Evolutionary conservation across 2,113 vertebrate genomes (phyloP).

Genomic region (Elephas maximus): DNA sequence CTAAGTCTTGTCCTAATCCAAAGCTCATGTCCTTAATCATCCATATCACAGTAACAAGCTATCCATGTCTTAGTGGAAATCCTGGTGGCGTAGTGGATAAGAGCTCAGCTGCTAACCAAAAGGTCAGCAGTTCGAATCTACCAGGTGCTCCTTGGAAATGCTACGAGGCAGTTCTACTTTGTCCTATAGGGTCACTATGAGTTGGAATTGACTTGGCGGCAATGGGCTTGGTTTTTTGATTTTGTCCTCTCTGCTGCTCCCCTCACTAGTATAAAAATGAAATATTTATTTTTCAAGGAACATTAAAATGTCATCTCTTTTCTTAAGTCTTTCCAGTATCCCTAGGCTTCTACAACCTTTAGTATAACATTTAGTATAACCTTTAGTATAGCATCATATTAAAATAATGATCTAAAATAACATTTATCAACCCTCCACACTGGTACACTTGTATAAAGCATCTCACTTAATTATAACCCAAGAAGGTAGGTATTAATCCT

Average conservation of each 20-base stretch:
- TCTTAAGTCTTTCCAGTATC: background rate
- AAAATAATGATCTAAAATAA: background rate
- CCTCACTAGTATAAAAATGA: background rate
- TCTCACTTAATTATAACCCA: background rate
- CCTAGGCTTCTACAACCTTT: background rate
- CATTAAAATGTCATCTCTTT: background rate
- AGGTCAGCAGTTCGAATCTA: no score
- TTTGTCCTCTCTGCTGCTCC: background rate
- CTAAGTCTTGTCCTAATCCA: background rate
- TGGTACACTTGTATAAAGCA: background rate
- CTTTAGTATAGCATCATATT: background rate
- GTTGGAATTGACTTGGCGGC: no score
- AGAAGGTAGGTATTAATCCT: background rate
- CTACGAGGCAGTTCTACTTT: no score
- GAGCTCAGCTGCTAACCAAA: no score
- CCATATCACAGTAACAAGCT: background rate
- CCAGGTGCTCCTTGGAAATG: no score
- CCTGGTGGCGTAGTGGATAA: no score
- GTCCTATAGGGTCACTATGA: no score
- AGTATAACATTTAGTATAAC: background rate
- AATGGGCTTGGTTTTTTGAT: background rate
- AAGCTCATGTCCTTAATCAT: slow-evolving; percentile 7
- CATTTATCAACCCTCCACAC: background rate
- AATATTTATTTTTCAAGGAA: slow-evolving; percentile 27
- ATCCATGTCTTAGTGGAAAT: no score